phyloP scores from a whole-genome alignment of 2,113 vertebrate genomes.

The Sylvia atricapilla region DNA sequence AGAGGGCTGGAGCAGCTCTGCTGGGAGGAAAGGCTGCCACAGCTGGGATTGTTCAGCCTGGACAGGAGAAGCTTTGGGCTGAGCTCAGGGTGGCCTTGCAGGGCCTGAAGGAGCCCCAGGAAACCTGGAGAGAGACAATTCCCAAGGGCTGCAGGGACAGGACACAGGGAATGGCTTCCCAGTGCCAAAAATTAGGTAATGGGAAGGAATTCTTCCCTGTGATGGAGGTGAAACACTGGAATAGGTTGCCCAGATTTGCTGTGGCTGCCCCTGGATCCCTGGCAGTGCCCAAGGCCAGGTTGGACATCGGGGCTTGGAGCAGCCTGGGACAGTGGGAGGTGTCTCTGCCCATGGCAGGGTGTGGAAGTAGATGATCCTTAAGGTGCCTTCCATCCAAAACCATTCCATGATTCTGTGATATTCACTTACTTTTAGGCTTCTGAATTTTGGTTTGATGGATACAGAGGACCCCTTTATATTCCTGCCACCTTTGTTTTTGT shows the following conservation, averaged over 20 bases:
- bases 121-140: not conserved
- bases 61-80: no score
- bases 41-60: no score
- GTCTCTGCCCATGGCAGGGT: not conserved
- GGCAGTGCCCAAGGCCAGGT: not conserved
- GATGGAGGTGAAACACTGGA: no score
- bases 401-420: not conserved
- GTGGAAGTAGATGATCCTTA: accelerated
- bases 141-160: not conserved
- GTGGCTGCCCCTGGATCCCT: not conserved
- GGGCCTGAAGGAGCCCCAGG: no score
- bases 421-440: not conserved
- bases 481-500: not conserved
- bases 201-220: no score
- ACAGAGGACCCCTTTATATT: not conserved
- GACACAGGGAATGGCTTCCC: not conserved
- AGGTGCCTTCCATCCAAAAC: not conserved
- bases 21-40: no score
- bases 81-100: no score
- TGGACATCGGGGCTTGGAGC: not conserved
- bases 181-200: no score
- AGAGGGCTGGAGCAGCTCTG: not conserved
- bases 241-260: not conserved
- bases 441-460: not conserved
- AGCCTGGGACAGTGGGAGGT: not conserved